These are phyloP conservation scores for Meganola albula DNA, from an alignment of 2,888 invertebrate genomes.

Conservation along the genomic window DNA sequence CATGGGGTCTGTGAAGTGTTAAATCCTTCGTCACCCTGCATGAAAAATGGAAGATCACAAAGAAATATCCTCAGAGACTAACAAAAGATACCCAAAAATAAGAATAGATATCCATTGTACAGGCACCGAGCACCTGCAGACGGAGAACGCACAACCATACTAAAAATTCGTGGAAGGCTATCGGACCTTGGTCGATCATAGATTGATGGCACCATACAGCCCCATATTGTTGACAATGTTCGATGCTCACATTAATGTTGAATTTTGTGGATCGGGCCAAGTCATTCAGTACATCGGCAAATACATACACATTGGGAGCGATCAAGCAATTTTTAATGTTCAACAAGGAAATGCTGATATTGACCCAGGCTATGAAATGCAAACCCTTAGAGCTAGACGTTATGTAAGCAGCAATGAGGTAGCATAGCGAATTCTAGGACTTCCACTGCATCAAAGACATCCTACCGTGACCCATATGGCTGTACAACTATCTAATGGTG, in stretches of 20 bases:
- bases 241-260: constrained; percentile 18
- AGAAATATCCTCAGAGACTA: constrained; percentile 23
- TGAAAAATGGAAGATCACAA: constrained; percentile 20
- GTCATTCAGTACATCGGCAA: constrained; percentile 12
- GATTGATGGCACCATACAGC: not conserved
- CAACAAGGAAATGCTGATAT: constrained; percentile 10
- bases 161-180: constrained; percentile 1
- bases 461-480: constrained; percentile 18
- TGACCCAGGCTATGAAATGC: constrained; percentile 11
- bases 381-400: constrained; percentile 16
- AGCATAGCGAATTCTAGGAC: constrained; percentile 24
- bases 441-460: constrained; percentile 22
- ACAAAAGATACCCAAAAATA: constrained; percentile 19
- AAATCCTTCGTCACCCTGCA: constrained; percentile 21
- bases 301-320: constrained; percentile 6
- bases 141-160: constrained; percentile 11
- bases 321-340: constrained; percentile 8
- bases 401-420: constrained; percentile 28
- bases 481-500: constrained; percentile 19
- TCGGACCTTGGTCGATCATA: not conserved
- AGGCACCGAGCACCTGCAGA: constrained; percentile 23
- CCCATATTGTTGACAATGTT: constrained; percentile 6
- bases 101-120: constrained; percentile 25
- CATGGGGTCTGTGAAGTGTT: constrained; percentile 25
- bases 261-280: constrained; percentile 16